phyloP scores from a whole-genome alignment of 2,888 invertebrate genomes.

The Megaustenia siamemsis region DNA sequence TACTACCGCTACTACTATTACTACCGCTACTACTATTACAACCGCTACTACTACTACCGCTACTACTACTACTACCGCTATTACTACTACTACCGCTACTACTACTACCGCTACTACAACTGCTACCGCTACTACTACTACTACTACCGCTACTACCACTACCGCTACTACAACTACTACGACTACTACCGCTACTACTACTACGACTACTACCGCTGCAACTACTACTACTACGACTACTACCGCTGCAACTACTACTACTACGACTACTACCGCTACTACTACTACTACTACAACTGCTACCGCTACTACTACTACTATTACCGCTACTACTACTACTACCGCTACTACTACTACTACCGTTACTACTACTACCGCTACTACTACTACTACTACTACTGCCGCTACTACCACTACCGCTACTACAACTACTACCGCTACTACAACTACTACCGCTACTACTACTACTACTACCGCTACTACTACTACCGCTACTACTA shows the following conservation, averaged over 20 bases:
- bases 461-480: slow-evolving; percentile 4
- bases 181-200: too few species aligned
- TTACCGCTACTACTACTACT: slow-evolving; percentile 27
- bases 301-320: too few species aligned
- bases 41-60: slow-evolving; percentile 5
- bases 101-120: slow-evolving; percentile 13
- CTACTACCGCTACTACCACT: not conserved
- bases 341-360: not conserved
- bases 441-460: not conserved
- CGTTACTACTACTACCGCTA: too few species aligned
- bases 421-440: not conserved
- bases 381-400: slow-evolving; percentile 1
- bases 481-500: slow-evolving; percentile 23
- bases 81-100: not conserved
- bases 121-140: slow-evolving; percentile 12
- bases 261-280: too few species aligned
- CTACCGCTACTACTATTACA: slow-evolving; percentile 12
- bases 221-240: too few species aligned
- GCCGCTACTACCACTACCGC: not conserved
- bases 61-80: slow-evolving; percentile 17
- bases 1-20: slow-evolving; percentile 8
- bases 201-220: too few species aligned
- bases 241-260: too few species aligned
- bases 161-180: too few species aligned
- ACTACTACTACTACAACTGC: not conserved